phyloP scores from a whole-genome alignment of 2,888 invertebrate species.

The Noctua janthina region DNA sequence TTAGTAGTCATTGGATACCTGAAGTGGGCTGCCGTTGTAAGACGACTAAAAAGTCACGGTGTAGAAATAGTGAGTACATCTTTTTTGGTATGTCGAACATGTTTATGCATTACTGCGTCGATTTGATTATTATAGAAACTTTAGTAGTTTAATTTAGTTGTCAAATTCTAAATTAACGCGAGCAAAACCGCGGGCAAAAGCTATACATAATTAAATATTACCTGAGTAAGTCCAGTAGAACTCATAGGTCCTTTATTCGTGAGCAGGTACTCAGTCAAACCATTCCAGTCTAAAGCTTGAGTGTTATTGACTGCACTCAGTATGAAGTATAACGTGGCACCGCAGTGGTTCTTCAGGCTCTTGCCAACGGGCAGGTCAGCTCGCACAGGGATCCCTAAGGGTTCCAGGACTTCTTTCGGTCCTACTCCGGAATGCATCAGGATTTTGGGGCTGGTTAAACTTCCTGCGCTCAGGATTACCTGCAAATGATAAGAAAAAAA shows the following conservation, averaged over 20 bases:
- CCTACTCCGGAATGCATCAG: constrained; percentile 92
- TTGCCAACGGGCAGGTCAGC: constrained; percentile 92
- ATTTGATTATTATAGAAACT: no score
- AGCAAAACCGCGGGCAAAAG: no score
- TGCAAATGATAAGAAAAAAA: constrained; percentile 64
- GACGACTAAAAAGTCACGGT: no score
- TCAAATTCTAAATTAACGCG: no score
- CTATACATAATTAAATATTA: neutral
- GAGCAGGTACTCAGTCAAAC: constrained; percentile 89
- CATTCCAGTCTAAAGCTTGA: constrained; percentile 90
- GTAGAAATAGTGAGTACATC: no score
- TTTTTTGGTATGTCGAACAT: no score
- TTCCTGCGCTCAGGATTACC: constrained; percentile 91
- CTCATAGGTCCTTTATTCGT: constrained; percentile 90
- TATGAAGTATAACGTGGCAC: constrained; percentile 89
- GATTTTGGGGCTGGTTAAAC: constrained; percentile 92
- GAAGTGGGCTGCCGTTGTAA: no score
- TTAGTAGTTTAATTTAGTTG: no score
- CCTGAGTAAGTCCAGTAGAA: constrained; percentile 91
- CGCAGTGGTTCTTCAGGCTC: constrained; percentile 92
- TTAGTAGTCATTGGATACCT: no score
- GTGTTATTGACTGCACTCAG: constrained; percentile 85
- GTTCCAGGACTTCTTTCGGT: constrained; percentile 87
- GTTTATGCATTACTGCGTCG: no score
- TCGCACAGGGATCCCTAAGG: constrained; percentile 88